Base-by-base conservation (phyloP, 1,140 invertebrate species). In the Drosophila truncata region DNA sequence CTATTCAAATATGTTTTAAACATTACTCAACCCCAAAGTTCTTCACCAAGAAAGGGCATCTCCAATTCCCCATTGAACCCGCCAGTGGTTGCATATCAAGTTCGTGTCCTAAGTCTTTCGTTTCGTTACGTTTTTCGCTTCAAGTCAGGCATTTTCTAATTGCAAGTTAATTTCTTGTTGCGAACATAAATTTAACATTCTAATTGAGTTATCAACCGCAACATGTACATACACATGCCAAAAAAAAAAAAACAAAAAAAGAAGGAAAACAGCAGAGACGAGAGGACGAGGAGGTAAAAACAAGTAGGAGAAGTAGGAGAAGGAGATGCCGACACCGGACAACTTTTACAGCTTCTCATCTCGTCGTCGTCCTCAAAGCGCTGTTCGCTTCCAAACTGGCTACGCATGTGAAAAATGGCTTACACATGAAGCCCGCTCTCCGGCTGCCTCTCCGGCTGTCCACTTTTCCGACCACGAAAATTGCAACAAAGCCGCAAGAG, bases 181-280 rank as follows among this genome's bases (percentile, higher is more conserved):
- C 82, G 85, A 76, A 90, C 85, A 90, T 90, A 90, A 90, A 90
- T 90, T 90, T 91, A 78, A 91, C 86, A 90, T 90, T 90, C 85
- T 90, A 90, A 90, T 90, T 90, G 85, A 90, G 85, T 90, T 90
- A 90, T 90, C 85, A 90, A 90, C 85, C 85, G 86, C 85, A 90
- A 85, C 85, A 81, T 88, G 80, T 84, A 75, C 80, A 83, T 75
- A 78, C 71, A 82, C 78, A 62, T 33, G 44, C 71, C 64, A 61
- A 74, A 85, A 62, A 20, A 50, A 59, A 13, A 44, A 61, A 63
- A 62, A 83, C 71, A 58, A 25, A 46, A 16, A n/a, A 46, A 10
- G 27, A 14, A 35, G 27, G 35, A 27, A 29, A 33, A 29, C 49
- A 29, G 35, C 25, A 20, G 42, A 59, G 50, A 42, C 39, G 57